Evolutionary conservation across 2,888 invertebrate genomes (phyloP).

Genomic region (Silvanus unidentatus): DNA sequence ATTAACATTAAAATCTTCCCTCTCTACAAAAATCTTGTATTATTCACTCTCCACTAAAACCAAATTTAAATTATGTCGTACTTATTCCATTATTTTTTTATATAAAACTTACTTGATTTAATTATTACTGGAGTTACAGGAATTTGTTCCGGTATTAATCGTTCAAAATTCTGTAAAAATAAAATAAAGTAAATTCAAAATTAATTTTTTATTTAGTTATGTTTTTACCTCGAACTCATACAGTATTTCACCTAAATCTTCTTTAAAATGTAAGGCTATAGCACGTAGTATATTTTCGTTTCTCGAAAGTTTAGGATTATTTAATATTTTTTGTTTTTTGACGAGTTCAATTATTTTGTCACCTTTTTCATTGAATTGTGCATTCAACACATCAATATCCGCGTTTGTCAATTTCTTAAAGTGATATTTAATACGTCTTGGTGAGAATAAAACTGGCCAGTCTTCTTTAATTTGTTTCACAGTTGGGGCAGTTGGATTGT

Average conservation of each 20-base stretch:
- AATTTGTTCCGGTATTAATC: no score
- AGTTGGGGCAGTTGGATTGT: conserved; percentile 4
- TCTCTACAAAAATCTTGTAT: conserved; percentile 1
- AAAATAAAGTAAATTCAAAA: neutral
- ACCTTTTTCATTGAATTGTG: conserved; percentile 3
- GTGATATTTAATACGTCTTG: conserved; percentile 5
- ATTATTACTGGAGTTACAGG: no score
- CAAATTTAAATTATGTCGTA: no score
- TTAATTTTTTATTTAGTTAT: neutral
- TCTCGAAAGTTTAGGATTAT: neutral
- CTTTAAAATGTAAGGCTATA: conserved; percentile 12
- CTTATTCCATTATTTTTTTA: no score
- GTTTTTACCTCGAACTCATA: neutral
- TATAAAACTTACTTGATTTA: neutral
- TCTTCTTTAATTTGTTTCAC: conserved; percentile 9
- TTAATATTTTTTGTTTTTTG: neutral
- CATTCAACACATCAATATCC: conserved; percentile 1
- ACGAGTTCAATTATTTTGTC: conserved; percentile 5
- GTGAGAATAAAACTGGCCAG: conserved; percentile 7
- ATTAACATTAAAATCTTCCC: conserved; percentile 1
- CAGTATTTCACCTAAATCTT: conserved; percentile 10
- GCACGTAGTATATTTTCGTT: conserved; percentile 1
- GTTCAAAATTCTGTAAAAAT: no score
- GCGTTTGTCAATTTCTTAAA: conserved; percentile 10
- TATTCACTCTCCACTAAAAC: no score